These are phyloP conservation scores for Ivindomyrus marchei DNA, from an alignment of 2,113 vertebrate species.

Conservation along the genomic window DNA sequence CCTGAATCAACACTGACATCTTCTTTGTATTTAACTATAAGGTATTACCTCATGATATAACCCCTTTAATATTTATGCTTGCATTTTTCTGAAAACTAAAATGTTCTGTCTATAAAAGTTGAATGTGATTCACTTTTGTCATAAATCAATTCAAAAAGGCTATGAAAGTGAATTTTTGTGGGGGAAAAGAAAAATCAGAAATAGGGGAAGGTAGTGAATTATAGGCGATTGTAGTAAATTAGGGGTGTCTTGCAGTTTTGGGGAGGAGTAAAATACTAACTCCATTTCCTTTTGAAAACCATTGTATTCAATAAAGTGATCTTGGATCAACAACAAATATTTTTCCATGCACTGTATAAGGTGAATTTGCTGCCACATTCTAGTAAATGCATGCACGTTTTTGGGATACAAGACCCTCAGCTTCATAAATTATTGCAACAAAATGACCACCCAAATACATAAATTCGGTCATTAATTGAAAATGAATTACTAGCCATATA, in stretches of 20 bases:
- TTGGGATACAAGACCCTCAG: not conserved
- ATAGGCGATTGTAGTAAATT: not conserved
- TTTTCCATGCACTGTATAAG: not conserved
- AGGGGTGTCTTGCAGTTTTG: not conserved
- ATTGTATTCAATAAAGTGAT: not conserved
- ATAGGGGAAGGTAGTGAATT: not conserved
- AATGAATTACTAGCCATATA: not conserved
- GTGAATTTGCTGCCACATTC: not conserved
- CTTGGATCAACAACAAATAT: not conserved
- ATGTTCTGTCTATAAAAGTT: not conserved
- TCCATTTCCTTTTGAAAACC: not conserved
- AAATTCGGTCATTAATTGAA: not conserved
- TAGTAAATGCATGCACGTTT: not conserved
- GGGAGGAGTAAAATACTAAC: not conserved
- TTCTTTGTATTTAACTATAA: not conserved
- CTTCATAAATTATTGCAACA: not conserved
- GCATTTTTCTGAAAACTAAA: not conserved
- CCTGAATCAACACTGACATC: not conserved
- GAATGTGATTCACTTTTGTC: not conserved
- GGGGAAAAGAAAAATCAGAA: not conserved
- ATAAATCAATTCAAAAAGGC: not conserved
- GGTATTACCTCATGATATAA: not conserved
- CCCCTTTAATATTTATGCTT: not conserved
- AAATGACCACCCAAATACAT: not conserved
- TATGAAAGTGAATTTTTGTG: not conserved